phyloP scores from a whole-genome alignment of 2,113 vertebrate species.

The Tragelaphus scriptus region DNA sequence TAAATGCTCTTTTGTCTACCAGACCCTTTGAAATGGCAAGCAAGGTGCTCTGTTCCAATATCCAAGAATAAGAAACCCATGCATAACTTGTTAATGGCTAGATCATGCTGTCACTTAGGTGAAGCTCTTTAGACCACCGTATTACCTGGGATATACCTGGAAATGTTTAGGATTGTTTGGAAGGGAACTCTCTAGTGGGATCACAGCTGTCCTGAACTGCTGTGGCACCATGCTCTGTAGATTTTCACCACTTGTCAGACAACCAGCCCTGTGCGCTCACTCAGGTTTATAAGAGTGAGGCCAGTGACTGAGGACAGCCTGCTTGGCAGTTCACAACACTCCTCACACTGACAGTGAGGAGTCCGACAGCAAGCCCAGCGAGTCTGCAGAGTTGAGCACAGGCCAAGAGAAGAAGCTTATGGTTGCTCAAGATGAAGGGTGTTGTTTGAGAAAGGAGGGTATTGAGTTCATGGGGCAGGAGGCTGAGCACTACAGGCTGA shows the following conservation, averaged over 20 bases:
- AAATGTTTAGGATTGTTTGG: neutral
- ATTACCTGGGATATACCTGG: neutral
- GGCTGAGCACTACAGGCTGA: neutral
- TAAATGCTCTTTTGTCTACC: neutral
- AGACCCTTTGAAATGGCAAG: neutral
- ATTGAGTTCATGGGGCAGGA: neutral
- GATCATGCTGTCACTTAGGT: neutral
- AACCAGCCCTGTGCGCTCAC: neutral
- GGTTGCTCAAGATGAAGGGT: neutral
- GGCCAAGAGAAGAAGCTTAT: neutral
- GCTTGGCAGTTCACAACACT: neutral
- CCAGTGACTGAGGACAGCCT: neutral
- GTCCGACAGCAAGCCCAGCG: too few species aligned
- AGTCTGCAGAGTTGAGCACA: neutral
- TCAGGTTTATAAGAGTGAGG: neutral
- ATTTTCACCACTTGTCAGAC: neutral
- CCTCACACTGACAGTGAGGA: neutral
- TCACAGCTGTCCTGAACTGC: neutral
- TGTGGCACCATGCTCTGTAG: neutral
- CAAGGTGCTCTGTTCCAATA: neutral
- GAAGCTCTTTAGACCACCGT: neutral
- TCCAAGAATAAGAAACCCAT: neutral
- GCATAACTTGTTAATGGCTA: neutral
- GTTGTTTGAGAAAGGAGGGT: neutral
- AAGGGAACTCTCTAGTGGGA: neutral